These are phyloP conservation scores for Notolepis coatsorum DNA, from an alignment of 2,797 vertebrate genomes.

Conservation along the genomic window DNA sequence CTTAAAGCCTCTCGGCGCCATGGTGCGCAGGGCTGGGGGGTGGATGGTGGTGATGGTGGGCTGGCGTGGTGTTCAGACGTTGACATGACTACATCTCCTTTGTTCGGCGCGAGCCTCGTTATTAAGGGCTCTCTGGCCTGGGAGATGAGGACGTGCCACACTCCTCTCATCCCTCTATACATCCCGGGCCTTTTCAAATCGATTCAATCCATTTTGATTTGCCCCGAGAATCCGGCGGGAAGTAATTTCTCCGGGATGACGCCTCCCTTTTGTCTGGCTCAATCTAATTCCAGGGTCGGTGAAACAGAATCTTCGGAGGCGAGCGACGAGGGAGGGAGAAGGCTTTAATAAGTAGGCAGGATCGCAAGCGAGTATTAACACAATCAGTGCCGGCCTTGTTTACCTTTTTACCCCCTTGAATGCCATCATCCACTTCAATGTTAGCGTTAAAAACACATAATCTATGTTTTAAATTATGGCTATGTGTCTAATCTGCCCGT, in stretches of 20 bases:
- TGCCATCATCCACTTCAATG: too few relatives aligned
- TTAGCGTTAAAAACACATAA: too few relatives aligned
- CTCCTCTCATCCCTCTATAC: neutral
- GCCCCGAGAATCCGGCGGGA: conserved; percentile 7
- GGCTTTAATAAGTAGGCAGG: neutral
- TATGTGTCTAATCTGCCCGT: too few relatives aligned
- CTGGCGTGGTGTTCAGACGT: neutral
- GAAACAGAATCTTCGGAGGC: neutral
- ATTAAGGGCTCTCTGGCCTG: conserved; percentile 6
- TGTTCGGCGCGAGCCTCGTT: conserved; percentile 13
- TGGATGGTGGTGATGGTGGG: neutral
- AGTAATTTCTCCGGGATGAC: conserved; percentile 30
- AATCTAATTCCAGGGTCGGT: conserved; percentile 22
- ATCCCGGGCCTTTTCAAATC: conserved; percentile 2
- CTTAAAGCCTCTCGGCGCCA: conserved; percentile 32
- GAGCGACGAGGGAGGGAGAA: neutral
- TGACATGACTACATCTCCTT: conserved; percentile 12
- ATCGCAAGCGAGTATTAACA: too few relatives aligned
- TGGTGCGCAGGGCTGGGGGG: conserved; percentile 3
- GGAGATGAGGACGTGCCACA: neutral
- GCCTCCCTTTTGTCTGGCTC: conserved; percentile 18
- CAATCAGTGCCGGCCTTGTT: too few relatives aligned
- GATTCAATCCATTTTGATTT: conserved; percentile 26
- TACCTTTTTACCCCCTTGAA: too few relatives aligned
- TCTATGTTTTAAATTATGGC: too few relatives aligned